Percentiles rank a stretch among this genome's conserved stretches.
These are phyloP conservation scores for Taphrorychus bicolor DNA, from an alignment of 2,888 invertebrate genomes.

Conservation along the genomic window DNA sequence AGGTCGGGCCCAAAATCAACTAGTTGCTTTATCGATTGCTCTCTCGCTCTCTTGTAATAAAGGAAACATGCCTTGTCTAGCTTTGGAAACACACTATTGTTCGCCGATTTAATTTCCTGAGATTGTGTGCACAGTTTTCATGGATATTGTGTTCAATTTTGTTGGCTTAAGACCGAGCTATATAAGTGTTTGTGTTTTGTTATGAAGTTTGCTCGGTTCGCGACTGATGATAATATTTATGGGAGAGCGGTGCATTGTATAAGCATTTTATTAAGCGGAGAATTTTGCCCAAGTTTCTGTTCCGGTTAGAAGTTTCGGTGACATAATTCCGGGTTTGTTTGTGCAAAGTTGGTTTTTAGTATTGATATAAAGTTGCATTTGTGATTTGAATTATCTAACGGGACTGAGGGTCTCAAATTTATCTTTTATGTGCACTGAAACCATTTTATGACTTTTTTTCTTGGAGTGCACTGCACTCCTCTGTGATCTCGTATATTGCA, in stretches of 20 bases:
- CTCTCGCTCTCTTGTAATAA: conserved; percentile 17
- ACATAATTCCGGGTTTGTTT: not conserved
- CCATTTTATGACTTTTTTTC: too few relatives aligned
- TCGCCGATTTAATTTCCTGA: conserved; percentile 31
- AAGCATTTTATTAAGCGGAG: not conserved
- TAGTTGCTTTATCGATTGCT: conserved; percentile 35
- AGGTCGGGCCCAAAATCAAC: conserved; percentile 25
- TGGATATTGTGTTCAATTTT: conserved; percentile 5
- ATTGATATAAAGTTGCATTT: too few relatives aligned
- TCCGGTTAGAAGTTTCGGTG: too few relatives aligned
- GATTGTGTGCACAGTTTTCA: conserved; percentile 5
- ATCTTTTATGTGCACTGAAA: too few relatives aligned
- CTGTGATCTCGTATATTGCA: too few relatives aligned
- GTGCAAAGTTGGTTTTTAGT: too few relatives aligned
- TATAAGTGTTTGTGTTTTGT: not conserved
- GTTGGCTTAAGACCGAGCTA: not conserved
- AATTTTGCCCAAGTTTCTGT: too few relatives aligned
- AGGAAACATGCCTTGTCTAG: conserved; percentile 23
- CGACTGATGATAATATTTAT: not conserved
- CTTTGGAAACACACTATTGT: conserved; percentile 20
- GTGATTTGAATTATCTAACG: too few relatives aligned
- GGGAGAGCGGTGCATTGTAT: not conserved
- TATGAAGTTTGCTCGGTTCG: not conserved
- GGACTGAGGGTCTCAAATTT: too few relatives aligned
- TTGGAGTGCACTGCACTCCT: too few relatives aligned